Evolutionary conservation across 1,140 invertebrate species (phyloP).

Genomic region (Liolophura sinensis): DNA sequence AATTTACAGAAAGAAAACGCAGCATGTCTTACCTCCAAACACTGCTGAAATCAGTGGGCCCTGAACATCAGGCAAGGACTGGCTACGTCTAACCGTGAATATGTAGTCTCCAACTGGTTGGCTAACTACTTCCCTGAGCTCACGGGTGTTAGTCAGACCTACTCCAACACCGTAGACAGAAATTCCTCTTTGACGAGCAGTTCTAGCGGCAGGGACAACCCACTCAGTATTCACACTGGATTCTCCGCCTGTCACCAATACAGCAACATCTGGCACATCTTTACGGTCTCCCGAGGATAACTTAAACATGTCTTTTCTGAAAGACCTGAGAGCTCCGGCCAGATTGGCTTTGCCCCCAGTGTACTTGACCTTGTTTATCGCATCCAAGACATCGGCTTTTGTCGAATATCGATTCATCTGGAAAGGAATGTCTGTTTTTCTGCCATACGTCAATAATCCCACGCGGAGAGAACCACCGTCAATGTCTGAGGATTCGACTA

Average conservation of each 20-base stretch:
- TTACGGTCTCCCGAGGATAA: constrained; percentile 14
- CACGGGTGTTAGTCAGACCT: constrained; percentile 24
- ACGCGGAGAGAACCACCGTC: too few species aligned
- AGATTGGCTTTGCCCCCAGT: constrained; percentile 10
- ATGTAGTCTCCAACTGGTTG: constrained; percentile 21
- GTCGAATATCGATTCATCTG: neutral
- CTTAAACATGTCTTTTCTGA: constrained; percentile 7
- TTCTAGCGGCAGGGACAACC: constrained; percentile 31
- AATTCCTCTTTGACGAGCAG: constrained; percentile 18
- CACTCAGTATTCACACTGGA: constrained; percentile 35
- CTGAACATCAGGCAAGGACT: too few species aligned
- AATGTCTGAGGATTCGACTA: too few species aligned
- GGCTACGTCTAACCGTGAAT: constrained; percentile 15
- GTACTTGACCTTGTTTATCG: constrained; percentile 14
- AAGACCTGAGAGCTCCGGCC: constrained; percentile 6
- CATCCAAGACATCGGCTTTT: constrained; percentile 1
- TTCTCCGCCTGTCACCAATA: constrained; percentile 36
- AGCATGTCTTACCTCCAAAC: too few species aligned
- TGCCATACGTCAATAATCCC: too few species aligned
- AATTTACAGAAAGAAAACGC: too few species aligned
- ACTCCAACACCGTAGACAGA: constrained; percentile 39
- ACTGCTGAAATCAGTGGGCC: too few species aligned
- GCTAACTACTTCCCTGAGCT: constrained; percentile 29
- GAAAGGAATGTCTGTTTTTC: too few species aligned
- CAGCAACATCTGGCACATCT: constrained; percentile 23